Evolutionary conservation across 2,113 vertebrate genomes (phyloP), one percentile per base, ranked within the genome.

Genomic region (Chroicocephalus ridibundus): DNA sequence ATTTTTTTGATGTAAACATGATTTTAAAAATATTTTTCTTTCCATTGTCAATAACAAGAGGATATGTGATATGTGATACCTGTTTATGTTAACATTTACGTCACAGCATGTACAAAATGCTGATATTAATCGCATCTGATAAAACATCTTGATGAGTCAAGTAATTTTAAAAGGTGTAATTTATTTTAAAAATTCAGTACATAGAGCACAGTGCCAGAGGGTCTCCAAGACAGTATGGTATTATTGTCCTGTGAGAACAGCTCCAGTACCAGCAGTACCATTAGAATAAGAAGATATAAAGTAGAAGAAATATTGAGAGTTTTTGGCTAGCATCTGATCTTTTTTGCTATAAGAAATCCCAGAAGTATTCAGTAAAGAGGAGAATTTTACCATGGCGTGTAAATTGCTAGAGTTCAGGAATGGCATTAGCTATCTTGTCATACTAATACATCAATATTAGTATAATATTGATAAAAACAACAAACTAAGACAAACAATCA

Each of bases 161-260:
- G 27, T 68, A 79, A 79, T 69, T 91, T 91, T 72, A 75, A 76
- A 78, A 92, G 5, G 15, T n/a, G 34, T n/a, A 70, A 75, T 95
- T 90, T 88, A 88, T 93, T 93, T 88, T 44, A 42, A 89, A 93
- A 92, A 84, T 40, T 82, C 40, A 85, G 47, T 75, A 77, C 32
- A 38, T 26, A 55, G 7, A 90, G 12, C 42, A n/a, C 9, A 72
- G 17, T 65, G 26, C 26, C 76, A 92, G 83, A 83, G 31, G 34
- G 21, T 90, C 46, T 87, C 16, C n/a, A 55, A 81, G 42, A 64
- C 29, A 22, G 60, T 62, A 51, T 36, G 5, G 11, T 58, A 36
- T 82, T 71, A 65, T 54, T 68, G 27, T 58, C 22, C 18, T 58
- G 19, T 66, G 60, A 54, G 34, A 82, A 84, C 16, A 69, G 10